Evolutionary conservation across 2,113 vertebrate species (phyloP).

Genomic region (Illadopsis cleaveri): DNA sequence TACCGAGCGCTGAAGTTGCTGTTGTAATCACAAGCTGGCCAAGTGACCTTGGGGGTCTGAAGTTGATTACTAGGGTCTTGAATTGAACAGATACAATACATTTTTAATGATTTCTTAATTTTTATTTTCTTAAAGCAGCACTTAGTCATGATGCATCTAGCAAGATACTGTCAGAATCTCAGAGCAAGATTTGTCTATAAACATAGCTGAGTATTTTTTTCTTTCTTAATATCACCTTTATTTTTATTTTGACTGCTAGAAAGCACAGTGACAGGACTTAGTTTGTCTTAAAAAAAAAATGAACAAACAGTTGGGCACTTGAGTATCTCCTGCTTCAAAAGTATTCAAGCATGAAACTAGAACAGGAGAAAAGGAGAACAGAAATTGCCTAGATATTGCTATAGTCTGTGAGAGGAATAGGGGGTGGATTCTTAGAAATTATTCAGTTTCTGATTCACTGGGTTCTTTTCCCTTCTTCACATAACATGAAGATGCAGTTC

Average conservation of each 20-base stretch:
- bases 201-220: not conserved
- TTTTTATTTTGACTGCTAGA: not conserved
- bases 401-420: not conserved
- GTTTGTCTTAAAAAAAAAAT: not conserved
- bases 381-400: not conserved
- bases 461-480: not conserved
- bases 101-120: slow-evolving; percentile 14
- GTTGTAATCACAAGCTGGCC: slow-evolving; percentile 79
- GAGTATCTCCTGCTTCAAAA: not conserved
- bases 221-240: not conserved
- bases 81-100: slow-evolving; percentile 28
- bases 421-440: not conserved
- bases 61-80: slow-evolving; percentile 69
- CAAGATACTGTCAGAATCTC: not conserved
- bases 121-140: slow-evolving; percentile 35
- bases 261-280: not conserved
- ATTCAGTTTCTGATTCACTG: not conserved
- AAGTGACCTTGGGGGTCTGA: slow-evolving; percentile 77
- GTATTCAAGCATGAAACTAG: not conserved
- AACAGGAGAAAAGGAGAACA: not conserved
- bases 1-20: slow-evolving; percentile 74
- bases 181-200: not conserved
- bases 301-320: not conserved
- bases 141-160: not conserved
- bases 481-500: not conserved